Base-by-base conservation (phyloP, 2,113 vertebrate species). In the Colius striatus region DNA sequence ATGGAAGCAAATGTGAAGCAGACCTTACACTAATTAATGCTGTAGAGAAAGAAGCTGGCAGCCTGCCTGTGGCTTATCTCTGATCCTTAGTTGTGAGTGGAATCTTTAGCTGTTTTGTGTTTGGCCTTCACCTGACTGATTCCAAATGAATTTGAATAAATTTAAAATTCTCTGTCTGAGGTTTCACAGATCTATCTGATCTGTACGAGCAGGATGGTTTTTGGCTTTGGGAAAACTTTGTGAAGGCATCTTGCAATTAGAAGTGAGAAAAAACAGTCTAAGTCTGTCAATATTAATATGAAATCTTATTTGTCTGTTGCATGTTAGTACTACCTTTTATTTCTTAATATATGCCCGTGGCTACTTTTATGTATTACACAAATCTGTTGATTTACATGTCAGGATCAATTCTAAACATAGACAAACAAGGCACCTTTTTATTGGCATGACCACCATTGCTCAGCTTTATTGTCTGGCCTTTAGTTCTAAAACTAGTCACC, bases 21-120 rank as follows among this genome's bases (percentile, higher is more conserved):
- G 71, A 70, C 67, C 85, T 90, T 27, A 6, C 91, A 53, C 87
- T 90, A 94, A 96, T 97, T 95, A 94, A 94, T 50, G 86, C 50
- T 83, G 80, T 61, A 83, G 91, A 88, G 92, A 48, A 92, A 86
- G 63, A 53, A 61, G 45, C 58, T 92, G 95, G 82, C 94, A 70
- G 71, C 67, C 79, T 93, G 95, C 94, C 66, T 3, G 11, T 78
- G 95, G 87, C 84, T 96, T 63, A 47, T 78, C 94, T 95, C 47
- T 32, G 71, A 91, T 91, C 90, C 88, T 58, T 89, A 7, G 65
- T 11, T 89, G 82, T 63, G 80, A 92, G 75, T 45, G 45, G 89
- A 87, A 91, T 93, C 95, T 92, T 93, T 71, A 82, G 78, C 87
- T 96, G 72, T 22, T 88, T 67, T 67, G 67, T 53, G 53, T 71